Percentiles rank a stretch among this genome's conserved stretches.
Evolutionary conservation across 2,888 invertebrate species (phyloP).

Genomic region (Sarcophaga variegata): DNA sequence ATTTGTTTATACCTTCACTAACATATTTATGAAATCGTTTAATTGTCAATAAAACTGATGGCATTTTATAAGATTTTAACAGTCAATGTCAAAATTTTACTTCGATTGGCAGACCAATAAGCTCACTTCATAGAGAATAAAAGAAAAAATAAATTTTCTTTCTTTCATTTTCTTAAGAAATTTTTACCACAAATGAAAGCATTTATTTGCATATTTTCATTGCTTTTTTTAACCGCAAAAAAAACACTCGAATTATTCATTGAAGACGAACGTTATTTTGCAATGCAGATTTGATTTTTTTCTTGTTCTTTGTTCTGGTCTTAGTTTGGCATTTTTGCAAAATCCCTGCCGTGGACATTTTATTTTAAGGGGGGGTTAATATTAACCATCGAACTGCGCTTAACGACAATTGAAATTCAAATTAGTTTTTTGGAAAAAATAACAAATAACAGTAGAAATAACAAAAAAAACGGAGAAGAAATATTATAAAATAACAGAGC

Average conservation of each 20-base stretch:
- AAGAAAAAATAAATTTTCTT: too few relatives aligned
- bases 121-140: too few relatives aligned
- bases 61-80: too few relatives aligned
- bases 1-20: too few relatives aligned
- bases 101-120: too few relatives aligned
- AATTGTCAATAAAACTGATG: too few relatives aligned
- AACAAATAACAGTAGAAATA: too few relatives aligned
- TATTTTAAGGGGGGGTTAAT: neutral
- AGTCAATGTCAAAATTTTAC: too few relatives aligned
- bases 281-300: conserved; percentile 15
- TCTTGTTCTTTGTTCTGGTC: neutral
- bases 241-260: neutral
- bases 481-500: too few relatives aligned
- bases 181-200: too few relatives aligned
- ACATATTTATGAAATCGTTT: too few relatives aligned
- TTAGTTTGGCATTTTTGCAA: conserved; percentile 18
- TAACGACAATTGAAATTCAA: conserved; percentile 50
- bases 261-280: neutral
- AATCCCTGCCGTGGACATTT: neutral
- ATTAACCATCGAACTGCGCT: conserved; percentile 21
- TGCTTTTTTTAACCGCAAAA: neutral
- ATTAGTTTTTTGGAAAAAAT: conserved; percentile 6
- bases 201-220: neutral
- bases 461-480: conserved; percentile 6
- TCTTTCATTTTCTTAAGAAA: too few relatives aligned